Evolutionary conservation across 2,113 vertebrate genomes (phyloP).

Genomic region (Leucoraja erinaceus): DNA sequence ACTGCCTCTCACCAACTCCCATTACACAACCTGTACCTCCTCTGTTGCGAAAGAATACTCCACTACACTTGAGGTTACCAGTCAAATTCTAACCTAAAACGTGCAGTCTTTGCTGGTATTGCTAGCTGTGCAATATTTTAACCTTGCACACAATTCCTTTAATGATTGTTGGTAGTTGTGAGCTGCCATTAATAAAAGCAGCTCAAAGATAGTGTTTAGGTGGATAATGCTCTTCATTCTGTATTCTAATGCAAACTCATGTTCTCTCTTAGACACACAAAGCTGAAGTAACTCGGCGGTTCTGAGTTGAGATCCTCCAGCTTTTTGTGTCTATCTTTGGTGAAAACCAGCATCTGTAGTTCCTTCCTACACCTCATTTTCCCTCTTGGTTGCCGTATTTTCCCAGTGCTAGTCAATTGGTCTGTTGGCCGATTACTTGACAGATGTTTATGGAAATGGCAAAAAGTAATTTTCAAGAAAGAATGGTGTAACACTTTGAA

Average conservation of each 20-base stretch:
- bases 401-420: background rate
- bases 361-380: no score
- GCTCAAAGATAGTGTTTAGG: background rate
- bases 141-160: background rate
- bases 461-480: background rate
- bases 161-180: background rate
- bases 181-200: background rate
- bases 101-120: background rate
- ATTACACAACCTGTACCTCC: background rate
- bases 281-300: no score
- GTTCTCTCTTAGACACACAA: background rate
- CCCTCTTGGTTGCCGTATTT: background rate
- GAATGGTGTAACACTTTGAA: background rate
- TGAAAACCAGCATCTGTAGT: no score
- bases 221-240: background rate
- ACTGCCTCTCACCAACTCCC: background rate
- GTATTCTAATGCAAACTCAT: background rate
- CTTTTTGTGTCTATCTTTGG: no score
- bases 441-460: slow-evolving; percentile 1
- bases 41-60: slow-evolving; percentile 3
- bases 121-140: slow-evolving; percentile 14
- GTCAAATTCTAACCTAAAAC: background rate
- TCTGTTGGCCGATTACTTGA: background rate
- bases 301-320: no score
- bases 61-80: background rate